phyloP scores from a whole-genome alignment of 2,113 vertebrate genomes.

The Probosciger aterrimus region DNA sequence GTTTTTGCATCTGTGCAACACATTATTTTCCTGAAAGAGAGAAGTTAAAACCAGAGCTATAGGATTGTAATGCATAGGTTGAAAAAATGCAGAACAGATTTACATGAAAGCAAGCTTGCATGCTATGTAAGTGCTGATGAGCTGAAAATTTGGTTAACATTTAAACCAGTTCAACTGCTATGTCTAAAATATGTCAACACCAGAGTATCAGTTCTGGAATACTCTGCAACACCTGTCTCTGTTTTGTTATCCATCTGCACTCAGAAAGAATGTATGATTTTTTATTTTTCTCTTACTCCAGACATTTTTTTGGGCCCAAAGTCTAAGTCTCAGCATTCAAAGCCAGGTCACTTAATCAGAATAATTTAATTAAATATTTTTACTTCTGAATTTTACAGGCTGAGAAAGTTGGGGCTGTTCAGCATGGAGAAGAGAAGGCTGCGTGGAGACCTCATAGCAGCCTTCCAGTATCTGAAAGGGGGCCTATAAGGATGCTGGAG shows the following conservation, averaged over 20 bases:
- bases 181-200: background rate
- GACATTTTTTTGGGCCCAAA: background rate
- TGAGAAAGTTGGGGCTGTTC: background rate
- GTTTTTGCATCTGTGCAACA: background rate
- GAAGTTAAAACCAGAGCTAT: background rate
- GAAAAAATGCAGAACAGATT: background rate
- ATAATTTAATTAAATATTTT: background rate
- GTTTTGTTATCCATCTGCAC: background rate
- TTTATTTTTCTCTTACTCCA: background rate
- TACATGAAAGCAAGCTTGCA: background rate
- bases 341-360: background rate
- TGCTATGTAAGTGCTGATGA: background rate
- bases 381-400: background rate
- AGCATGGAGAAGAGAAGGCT: background rate
- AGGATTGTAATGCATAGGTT: background rate
- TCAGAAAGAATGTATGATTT: background rate
- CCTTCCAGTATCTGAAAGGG: background rate
- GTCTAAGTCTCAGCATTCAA: background rate
- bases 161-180: background rate
- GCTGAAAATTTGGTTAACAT: background rate
- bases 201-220: background rate
- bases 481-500: background rate
- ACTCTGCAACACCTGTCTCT: background rate
- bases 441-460: background rate
- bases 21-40: background rate